phyloP scores from a whole-genome alignment of 2,797 vertebrate genomes.

The Bradypodion pumilum region DNA sequence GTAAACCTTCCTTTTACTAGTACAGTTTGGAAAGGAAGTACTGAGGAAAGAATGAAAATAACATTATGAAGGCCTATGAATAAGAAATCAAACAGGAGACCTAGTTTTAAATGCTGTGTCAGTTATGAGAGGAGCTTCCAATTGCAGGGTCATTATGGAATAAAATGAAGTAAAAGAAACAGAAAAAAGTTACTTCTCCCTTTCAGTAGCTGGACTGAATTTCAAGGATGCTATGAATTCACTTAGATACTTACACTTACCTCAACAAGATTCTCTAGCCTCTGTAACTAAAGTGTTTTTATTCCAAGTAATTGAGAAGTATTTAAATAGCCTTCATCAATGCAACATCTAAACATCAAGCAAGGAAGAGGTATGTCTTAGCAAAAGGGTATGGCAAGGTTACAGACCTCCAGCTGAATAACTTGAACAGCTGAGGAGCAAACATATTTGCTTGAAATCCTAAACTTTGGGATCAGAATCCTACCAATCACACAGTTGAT shows the following conservation, averaged over 20 bases:
- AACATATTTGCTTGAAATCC: neutral
- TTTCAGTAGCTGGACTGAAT: neutral
- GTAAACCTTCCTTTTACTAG: conserved; percentile 15
- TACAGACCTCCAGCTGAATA: neutral
- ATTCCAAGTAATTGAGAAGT: neutral
- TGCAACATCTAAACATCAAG: neutral
- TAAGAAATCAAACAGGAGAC: neutral
- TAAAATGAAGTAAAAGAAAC: neutral
- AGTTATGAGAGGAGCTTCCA: neutral
- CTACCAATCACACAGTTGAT: conserved; percentile 2
- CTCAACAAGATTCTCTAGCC: too few relatives aligned
- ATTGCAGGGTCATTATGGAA: neutral
- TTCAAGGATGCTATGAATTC: too few relatives aligned
- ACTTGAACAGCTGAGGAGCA: neutral
- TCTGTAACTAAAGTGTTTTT: too few relatives aligned
- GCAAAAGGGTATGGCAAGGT: neutral
- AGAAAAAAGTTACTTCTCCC: neutral
- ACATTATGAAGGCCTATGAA: neutral
- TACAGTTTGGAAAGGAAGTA: conserved; percentile 22
- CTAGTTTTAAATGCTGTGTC: neutral
- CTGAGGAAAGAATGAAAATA: neutral
- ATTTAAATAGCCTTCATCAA: neutral
- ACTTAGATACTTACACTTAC: too few relatives aligned
- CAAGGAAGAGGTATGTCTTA: neutral
- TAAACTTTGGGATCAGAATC: neutral